Evolutionary conservation across 2,888 invertebrate genomes (phyloP), one percentile per base, ranked within the genome.

Genomic region (Acholoe squamosa): DNA sequence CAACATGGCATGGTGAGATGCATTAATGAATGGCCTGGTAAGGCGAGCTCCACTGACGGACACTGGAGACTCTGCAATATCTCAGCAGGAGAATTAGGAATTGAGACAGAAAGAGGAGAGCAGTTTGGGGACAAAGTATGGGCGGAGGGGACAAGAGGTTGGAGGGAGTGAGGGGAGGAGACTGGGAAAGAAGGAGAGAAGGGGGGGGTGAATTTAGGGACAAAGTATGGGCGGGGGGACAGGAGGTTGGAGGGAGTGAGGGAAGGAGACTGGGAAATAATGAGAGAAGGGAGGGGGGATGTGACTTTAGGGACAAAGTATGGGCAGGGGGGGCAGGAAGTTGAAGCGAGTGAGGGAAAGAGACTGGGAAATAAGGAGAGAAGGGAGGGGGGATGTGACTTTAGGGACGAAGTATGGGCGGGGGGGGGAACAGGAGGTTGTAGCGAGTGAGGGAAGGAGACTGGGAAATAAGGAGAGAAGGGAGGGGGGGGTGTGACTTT

Each of bases 1-100:
- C 71, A 71, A 25, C 14, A 28, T 12, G 7, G 67, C 14, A n/a
- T 28, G 71, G 71, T 71, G 71, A 28, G 71, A 71, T 28, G 28
- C 71, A 71, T 71, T 71, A 71, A 71, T 1, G 28, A 3, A 25
- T 14, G 31, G 3, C 80, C 80, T 16, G 43, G 80, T 80, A 33
- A 33, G 34, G 80, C 16, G 43, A 80, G 43, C 43, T 10, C 10
- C 43, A 43, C 43, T 10, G 43, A 34, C 22, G 43, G 80, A 80
- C 80, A 80, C 12, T 80, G 80, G 34, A 80, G 80, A 25, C 76
- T n/a, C n/a, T n/a, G n/a, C n/a, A n/a, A n/a, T n/a, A n/a, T n/a
- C n/a, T n/a, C n/a, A n/a, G n/a, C n/a, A 7, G 71, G 25, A n/a
- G 71, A 25, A 7, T n/a, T 10, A 25, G 71, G 12, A n/a, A 25